Evolutionary conservation across 37 sponge, comb jelly and placozoan genomes (phyloP).

Genomic region (Cliona cf. orientalis): DNA sequence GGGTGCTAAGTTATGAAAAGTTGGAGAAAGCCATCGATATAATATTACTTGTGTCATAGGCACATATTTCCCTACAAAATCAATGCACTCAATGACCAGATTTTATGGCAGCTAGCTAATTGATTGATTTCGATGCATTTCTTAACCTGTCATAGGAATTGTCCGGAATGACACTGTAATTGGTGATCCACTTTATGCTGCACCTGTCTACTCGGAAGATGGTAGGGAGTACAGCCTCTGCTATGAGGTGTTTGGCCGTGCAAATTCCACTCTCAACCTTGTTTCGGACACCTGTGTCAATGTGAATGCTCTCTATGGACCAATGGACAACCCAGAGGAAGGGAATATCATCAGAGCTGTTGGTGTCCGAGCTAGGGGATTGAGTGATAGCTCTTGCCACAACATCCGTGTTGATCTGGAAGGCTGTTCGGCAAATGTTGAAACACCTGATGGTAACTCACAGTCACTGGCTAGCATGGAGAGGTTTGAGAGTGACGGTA

Average conservation of each 20-base stretch:
- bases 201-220: conserved; percentile 18
- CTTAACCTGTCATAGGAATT: not conserved
- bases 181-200: conserved; percentile 63
- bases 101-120: too few relatives aligned
- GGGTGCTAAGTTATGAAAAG: not conserved
- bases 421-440: conserved; percentile 32
- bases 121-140: too few relatives aligned
- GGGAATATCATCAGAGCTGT: conserved; percentile 58
- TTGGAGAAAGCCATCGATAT: not conserved
- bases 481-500: not conserved
- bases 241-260: conserved; percentile 51
- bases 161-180: conserved; percentile 48
- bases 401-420: conserved; percentile 43
- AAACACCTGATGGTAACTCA: not conserved
- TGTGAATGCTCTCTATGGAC: conserved; percentile 42
- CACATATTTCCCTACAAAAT: too few relatives aligned
- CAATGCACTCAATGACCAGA: too few relatives aligned
- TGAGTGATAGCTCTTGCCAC: not conserved
- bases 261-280: conserved; percentile 24
- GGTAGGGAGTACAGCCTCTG: conserved; percentile 23
- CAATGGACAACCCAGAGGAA: not conserved
- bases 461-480: not conserved
- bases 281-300: conserved; percentile 50
- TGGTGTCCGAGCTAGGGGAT: conserved; percentile 60
- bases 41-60: too few relatives aligned